These are phyloP conservation scores for Pocillopora meandrina DNA, from an alignment of 92 coral and sea anemone genomes.

Conservation along the genomic window DNA sequence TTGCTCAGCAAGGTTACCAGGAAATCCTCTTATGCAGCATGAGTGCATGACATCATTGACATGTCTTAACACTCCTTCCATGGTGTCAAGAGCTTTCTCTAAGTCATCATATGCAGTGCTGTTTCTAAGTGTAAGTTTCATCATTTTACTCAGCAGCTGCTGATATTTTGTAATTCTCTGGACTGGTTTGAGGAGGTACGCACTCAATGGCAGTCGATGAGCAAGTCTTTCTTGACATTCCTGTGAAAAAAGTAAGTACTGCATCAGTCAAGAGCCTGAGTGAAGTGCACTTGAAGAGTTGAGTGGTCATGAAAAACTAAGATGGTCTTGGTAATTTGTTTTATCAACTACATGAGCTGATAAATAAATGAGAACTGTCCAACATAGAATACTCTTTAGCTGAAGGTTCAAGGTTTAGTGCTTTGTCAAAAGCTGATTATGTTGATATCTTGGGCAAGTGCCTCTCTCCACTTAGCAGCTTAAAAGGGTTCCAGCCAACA, in stretches of 20 bases:
- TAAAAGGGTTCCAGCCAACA: too few species aligned
- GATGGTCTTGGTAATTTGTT: too few species aligned
- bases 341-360: too few species aligned
- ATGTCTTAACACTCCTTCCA: constrained; percentile 91
- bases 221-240: constrained; percentile 83
- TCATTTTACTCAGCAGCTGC: constrained; percentile 89
- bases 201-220: constrained; percentile 86
- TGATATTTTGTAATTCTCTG: constrained; percentile 98
- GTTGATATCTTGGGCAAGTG: too few species aligned
- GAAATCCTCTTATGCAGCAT: constrained; percentile 88
- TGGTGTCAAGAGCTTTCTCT: constrained; percentile 88
- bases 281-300: too few species aligned
- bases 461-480: too few species aligned
- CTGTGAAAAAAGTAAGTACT: constrained; percentile 29
- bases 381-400: too few species aligned
- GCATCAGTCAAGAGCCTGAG: neutral
- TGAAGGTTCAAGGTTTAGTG: too few species aligned
- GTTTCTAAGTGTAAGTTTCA: constrained; percentile 78
- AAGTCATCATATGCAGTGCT: constrained; percentile 72
- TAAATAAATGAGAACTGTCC: too few species aligned
- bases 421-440: too few species aligned
- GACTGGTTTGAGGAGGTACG: constrained; percentile 94
- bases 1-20: constrained; percentile 88
- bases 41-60: constrained; percentile 99
- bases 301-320: too few species aligned